Evolutionary conservation across 2,888 invertebrate genomes (phyloP), one percentile per base, ranked within the genome.

Genomic region (Eulithis prunata): DNA sequence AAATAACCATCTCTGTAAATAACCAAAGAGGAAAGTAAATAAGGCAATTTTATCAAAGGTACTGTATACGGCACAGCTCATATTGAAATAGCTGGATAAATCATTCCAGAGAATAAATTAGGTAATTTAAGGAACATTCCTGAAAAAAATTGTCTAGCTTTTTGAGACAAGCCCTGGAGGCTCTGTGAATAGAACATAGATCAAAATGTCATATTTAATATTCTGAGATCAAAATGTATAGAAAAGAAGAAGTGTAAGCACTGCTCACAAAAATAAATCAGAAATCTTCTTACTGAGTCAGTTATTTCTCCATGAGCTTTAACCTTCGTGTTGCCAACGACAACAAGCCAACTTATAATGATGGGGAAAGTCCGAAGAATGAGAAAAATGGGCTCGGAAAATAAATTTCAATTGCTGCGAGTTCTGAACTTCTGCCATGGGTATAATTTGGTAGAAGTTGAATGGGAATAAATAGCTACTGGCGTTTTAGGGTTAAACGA

Each of bases 281-380:
- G 21, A 21, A 21, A 21, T 21, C 21, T 21, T 28, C 14, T 3
- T 21, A 55, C 14, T 59, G 54, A 59, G 11, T 38, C 28, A 60
- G 61, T 0, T 14, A 4, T 21, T 45, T 12, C 7, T 4, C 41
- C 49, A 32, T 60, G 58, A 57, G 63, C 63, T 65, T 36, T 63
- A 52, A n/a, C 28, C 61, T 70, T 65, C 62, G 64, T 69, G 71
- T 61, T 75, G 76, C 74, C 74, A 73, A 78, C 78, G 74, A 73
- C 78, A 73, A 71, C 74, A 71, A 68, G 63, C 64, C 72, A 77
- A 80, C 71, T 80, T 78, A 75, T 78, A 76, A 78, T 70, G 79
- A 80, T 73, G 74, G 72, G 69, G 66, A 72, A 75, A 80, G 75
- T 76, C 72, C 65, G 41, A 64, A 57, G 59, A 63, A 61, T 62